Base-by-base conservation (phyloP, 2,113 vertebrate genomes). In the Catharus fuscescens region DNA sequence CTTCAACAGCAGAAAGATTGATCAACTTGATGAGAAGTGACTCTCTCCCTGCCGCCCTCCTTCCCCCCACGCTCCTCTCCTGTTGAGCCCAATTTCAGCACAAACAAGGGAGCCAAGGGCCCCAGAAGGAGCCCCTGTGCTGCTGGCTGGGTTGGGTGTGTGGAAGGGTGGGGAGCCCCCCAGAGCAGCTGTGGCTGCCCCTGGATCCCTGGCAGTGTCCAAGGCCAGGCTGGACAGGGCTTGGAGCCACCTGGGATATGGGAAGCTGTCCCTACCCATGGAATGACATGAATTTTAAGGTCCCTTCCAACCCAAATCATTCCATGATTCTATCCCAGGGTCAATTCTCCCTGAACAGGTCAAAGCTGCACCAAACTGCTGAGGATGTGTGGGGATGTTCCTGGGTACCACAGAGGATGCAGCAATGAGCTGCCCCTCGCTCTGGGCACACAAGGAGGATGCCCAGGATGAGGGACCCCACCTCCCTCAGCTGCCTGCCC, bases 1-100 rank as follows among this genome's bases (percentile, higher is more conserved):
- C 95, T 97, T 97, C 96, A 95, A 85, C 83, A 61, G 95, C 88
- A 96, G 61, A 94, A 82, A 97, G 94, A 97, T 95, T 97, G 98
- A 98, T 97, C 96, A 97, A 90, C 83, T 78, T 18, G 38, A 97
- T 78, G 88, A 96, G 94, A 92, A 95, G 92, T 89, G 92, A 95
- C 97, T 94, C 80, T 44, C 82, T 90, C 29, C 34, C 73, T 54
- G 60, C 78, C 17, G 2, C 20, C 47, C 66, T 42, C 83, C 52
- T 34, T 16, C 40, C n/a, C 80, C 59, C 45, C 67, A 2, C 24
- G 19, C 25, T 64, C 38, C 57, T 60, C 93, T 40, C 69, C 84
- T 88, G 64, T 77, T 76, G 84, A 90, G 61, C 80, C 53, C 80
- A 67, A 77, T 66, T 94, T 47, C 11, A 10, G 77, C 31, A 56